These are phyloP conservation scores for Phanerotoma sp. DNA, from an alignment of 2,888 invertebrate species.

Conservation along the genomic window DNA sequence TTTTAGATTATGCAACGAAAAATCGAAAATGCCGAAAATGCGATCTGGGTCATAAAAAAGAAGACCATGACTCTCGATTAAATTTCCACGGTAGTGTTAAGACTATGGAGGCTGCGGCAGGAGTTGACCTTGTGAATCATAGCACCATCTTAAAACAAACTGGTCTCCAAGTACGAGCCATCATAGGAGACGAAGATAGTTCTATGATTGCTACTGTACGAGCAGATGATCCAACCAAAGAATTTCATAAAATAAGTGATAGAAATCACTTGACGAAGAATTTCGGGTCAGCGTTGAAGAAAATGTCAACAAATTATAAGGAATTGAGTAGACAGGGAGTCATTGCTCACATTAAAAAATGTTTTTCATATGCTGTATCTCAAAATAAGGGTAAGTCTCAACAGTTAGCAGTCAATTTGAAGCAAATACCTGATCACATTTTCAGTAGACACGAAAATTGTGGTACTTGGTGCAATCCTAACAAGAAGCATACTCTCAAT, in stretches of 20 bases:
- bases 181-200: too few relatives aligned
- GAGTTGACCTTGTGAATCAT: slow-evolving; percentile 29
- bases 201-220: too few relatives aligned
- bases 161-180: slow-evolving; percentile 30
- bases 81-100: slow-evolving; percentile 40
- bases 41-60: slow-evolving; percentile 23
- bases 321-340: slow-evolving; percentile 2
- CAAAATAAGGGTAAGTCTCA: slow-evolving; percentile 1
- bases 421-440: slow-evolving; percentile 15
- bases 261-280: background rate
- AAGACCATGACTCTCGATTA: slow-evolving; percentile 36
- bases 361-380: slow-evolving; percentile 7
- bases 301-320: background rate
- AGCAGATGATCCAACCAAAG: background rate
- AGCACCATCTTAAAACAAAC: slow-evolving; percentile 34
- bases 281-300: background rate
- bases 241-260: background rate
- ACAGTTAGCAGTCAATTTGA: background rate
- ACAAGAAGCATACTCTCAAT: background rate
- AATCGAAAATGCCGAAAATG: slow-evolving; percentile 18
- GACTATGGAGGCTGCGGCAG: slow-evolving; percentile 38
- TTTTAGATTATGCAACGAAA: slow-evolving; percentile 16
- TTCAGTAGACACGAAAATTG: background rate
- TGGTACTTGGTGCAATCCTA: background rate
- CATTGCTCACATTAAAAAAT: slow-evolving; percentile 21